Evolutionary conservation across 2,888 invertebrate genomes (phyloP), one percentile per base, ranked within the genome.

Genomic region (Drosophila nr. perissopoda): DNA sequence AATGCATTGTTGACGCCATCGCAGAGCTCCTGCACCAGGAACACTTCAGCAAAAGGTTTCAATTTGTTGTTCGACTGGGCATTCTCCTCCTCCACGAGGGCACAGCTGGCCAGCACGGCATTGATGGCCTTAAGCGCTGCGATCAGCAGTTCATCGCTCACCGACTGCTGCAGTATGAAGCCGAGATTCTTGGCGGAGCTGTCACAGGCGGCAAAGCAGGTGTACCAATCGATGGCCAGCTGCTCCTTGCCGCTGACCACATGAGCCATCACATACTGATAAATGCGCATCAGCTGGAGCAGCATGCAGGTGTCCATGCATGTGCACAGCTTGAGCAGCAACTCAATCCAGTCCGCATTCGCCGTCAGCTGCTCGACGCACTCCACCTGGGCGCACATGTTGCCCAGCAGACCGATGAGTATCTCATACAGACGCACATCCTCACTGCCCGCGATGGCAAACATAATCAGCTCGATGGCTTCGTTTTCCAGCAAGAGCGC

Each of bases 341-440:
- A 92, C 54, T 93, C 92, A 73, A 96, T 91, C 34, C 96, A 93
- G 34, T 94, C 94, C 18, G 95, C 93, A 82, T 95, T 94, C 27
- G 94, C 92, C 34, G 95, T 94, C 18, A 96, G 93, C 31, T 93
- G 93, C 60, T 94, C 92, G 25, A 96, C 94, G 4, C 95, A 94
- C 71, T 94, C 94, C 67, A 94, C 94, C 69, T 95, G 94, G 83
- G 96, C 96, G 73, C 96, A 96, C 95, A 98, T 96, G 92, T 98
- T 98, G 1, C 96, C 97, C 69, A 97, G 94, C 63, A 97, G 96
- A 8, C 98, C 98, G 21, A 98, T 93, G 42, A 97, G 93, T 79
- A 98, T 96, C 94, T 98, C 98, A 57, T 95, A 94, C 40, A 97
- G 93, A 78, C 97, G 94, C 13, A 94, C 94, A 45, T 95, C 94